Evolutionary conservation across 2,797 vertebrate genomes (phyloP), one percentile per base, ranked within the genome.

Genomic region (Margarornis squamiger): DNA sequence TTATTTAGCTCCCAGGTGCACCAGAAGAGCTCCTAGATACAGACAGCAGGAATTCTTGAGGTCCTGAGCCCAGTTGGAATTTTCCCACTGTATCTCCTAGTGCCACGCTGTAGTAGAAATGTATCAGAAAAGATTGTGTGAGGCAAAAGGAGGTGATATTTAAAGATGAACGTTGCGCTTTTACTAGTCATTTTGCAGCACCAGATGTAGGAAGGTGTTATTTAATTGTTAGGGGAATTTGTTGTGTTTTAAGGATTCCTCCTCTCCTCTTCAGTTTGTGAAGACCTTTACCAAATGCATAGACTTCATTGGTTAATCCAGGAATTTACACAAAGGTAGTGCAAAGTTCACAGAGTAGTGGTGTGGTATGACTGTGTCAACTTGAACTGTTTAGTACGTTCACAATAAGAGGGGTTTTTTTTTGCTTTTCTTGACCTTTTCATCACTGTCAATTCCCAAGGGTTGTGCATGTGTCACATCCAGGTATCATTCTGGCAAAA

Each of bases 101-200:
- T 7, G 23, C 2, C 14, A 10, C 0, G 0, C 30, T 9, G 1
- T 30, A 20, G 23, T n/a, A 38, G 30, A 15, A 14, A 84, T 81
- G 8, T 30, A 29, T 36, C 20, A 45, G 63, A 52, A 73, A 58
- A 72, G 34, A 39, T 20, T 49, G 13, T 17, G 23, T 32, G 46
- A 93, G n/a, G n/a, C 32, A 57, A 52, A 57, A 83, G 41, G 29
- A 54, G 36, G 41, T 55, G 8, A 16, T 55, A 51, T 32, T 89
- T 77, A 54, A 94, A 76, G 38, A 67, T 52, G 9, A 87, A 10
- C 27, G 12, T 78, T 84, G 36, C 15, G 78, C 30, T 80, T 86
- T 36, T 46, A n/a, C 14, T 70, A 29, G 29, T 62, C 2, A 8
- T 75, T 79, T 73, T 88, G 32, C 61, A 77, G 52, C 10, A 54